Evolutionary conservation across 92 coral and sea anemone genomes (phyloP).

Genomic region (Epizoanthus scotinus): DNA sequence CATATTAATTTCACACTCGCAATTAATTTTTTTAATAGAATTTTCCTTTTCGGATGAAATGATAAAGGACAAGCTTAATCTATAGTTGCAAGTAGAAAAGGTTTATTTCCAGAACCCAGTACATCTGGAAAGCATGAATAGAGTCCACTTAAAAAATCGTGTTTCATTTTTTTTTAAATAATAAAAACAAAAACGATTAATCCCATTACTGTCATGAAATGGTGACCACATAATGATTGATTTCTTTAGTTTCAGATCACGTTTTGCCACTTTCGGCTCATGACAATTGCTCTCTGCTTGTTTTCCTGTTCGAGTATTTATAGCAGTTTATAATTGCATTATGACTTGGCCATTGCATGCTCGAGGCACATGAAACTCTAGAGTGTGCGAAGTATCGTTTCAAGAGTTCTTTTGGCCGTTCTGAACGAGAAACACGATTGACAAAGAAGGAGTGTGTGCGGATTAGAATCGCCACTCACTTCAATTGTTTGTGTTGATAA

Average conservation of each 20-base stretch:
- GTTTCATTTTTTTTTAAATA: neutral
- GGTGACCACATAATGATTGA: conserved; percentile 31
- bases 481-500: conserved; percentile 1
- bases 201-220: conserved; percentile 14
- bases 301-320: conserved; percentile 14
- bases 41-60: too few relatives aligned
- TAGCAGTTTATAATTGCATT: conserved; percentile 38
- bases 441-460: conserved; percentile 1
- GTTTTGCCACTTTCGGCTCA: conserved; percentile 9
- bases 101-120: too few relatives aligned
- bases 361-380: conserved; percentile 8
- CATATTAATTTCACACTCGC: too few relatives aligned
- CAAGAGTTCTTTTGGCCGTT: neutral
- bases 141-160: neutral
- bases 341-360: neutral
- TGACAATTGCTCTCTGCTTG: conserved; percentile 26
- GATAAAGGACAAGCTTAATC: too few relatives aligned
- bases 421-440: conserved; percentile 13
- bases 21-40: too few relatives aligned
- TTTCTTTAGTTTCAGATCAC: conserved; percentile 13
- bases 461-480: neutral
- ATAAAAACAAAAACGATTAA: conserved; percentile 11
- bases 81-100: too few relatives aligned
- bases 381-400: neutral
- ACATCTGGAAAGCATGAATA: too few relatives aligned